A percentile compares a stretch with the other conserved stretches of the same genome.
Conservation (phyloP, 1,140 invertebrate species). For the Rhynchophorus ferrugineus region DNA sequence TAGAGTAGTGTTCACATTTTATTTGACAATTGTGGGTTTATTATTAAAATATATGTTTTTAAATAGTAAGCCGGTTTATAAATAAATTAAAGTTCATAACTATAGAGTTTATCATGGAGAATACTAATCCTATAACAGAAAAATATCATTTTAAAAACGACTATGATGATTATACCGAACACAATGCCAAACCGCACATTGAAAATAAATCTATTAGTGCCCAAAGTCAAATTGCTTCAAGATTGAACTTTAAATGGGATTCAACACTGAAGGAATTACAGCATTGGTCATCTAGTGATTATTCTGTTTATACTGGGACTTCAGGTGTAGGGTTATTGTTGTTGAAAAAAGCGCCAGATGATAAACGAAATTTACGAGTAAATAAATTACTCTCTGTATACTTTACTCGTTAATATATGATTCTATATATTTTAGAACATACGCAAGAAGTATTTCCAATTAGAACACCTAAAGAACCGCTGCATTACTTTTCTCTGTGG, state of each 20-base stretch:
- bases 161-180: slow-evolving; percentile 24
- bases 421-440: slow-evolving; percentile 17
- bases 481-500: slow-evolving; percentile 69
- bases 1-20: too few relatives aligned
- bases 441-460: slow-evolving; percentile 21
- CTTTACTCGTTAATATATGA: background rate
- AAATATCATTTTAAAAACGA: slow-evolving; percentile 26
- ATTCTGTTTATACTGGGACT: slow-evolving; percentile 48
- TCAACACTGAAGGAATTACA: slow-evolving; percentile 27
- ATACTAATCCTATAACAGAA: background rate
- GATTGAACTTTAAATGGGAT: slow-evolving; percentile 33
- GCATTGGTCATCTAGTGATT: slow-evolving; percentile 38
- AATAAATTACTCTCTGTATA: background rate
- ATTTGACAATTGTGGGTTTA: too few relatives aligned
- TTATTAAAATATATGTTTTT: too few relatives aligned
- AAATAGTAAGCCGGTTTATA: too few relatives aligned
- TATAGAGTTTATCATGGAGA: too few relatives aligned
- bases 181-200: slow-evolving; percentile 19
- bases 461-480: slow-evolving; percentile 43
- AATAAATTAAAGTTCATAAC: too few relatives aligned
- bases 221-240: slow-evolving; percentile 15
- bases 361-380: slow-evolving; percentile 31
- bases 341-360: slow-evolving; percentile 28
- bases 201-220: slow-evolving; percentile 20
- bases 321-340: slow-evolving; percentile 43